phyloP scores from a whole-genome alignment of 2,113 vertebrate genomes.

The Lepisosteus oculatus region DNA sequence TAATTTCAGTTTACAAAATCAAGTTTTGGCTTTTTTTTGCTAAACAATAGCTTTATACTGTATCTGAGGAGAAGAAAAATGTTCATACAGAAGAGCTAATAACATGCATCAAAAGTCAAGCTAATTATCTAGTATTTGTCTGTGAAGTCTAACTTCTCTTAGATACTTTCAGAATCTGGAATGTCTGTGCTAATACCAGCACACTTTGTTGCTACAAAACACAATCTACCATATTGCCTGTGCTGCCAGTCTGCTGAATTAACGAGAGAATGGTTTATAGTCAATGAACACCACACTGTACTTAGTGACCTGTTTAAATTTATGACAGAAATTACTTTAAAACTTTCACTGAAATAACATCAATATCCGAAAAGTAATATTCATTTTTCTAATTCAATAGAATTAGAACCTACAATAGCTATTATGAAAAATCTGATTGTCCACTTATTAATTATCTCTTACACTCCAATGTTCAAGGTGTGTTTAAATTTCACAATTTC shows the following conservation, averaged over 20 bases:
- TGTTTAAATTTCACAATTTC: no score
- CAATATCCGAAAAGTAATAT: slow-evolving; percentile 17
- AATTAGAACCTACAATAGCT: neutral
- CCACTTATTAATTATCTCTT: no score
- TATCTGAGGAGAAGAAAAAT: no score
- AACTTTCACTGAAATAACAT: slow-evolving; percentile 42
- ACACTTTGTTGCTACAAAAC: neutral
- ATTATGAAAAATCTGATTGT: no score
- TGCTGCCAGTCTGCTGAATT: neutral
- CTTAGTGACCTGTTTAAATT: slow-evolving; percentile 23
- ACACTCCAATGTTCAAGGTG: no score
- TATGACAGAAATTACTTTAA: slow-evolving; percentile 32
- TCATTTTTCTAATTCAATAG: neutral
- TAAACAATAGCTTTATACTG: no score
- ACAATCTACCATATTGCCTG: neutral
- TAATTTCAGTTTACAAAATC: no score
- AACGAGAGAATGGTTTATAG: neutral
- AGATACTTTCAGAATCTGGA: neutral
- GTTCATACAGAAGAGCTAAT: no score
- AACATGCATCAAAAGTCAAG: no score
- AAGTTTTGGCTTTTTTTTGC: no score
- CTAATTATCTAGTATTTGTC: neutral
- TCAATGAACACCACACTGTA: neutral
- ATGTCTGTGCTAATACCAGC: neutral
- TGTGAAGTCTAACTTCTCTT: neutral